Conservation (phyloP, 2,888 invertebrate genomes). For the Cistogaster globosa region DNA sequence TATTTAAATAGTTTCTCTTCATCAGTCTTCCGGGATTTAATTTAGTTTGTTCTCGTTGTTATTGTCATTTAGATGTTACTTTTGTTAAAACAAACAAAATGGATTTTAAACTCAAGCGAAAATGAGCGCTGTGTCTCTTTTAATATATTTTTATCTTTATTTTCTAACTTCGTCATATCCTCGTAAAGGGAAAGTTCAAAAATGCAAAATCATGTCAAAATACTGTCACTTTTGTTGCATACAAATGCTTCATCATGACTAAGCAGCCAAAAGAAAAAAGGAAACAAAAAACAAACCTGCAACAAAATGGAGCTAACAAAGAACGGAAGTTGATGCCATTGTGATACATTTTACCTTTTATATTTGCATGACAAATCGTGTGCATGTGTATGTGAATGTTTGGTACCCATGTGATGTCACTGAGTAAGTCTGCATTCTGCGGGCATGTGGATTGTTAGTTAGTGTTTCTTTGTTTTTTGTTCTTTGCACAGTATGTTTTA, state of each 20-base stretch:
- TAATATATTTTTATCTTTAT: neutral
- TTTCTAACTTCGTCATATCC: neutral
- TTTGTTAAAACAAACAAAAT: neutral
- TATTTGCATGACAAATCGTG: neutral
- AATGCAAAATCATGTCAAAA: slow-evolving; percentile 79
- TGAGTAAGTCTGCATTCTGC: slow-evolving; percentile 20
- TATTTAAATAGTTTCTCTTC: slow-evolving; percentile 30
- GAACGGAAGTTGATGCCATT: slow-evolving; percentile 34
- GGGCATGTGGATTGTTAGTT: slow-evolving; percentile 3
- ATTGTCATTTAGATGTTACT: slow-evolving; percentile 25
- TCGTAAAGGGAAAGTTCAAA: slow-evolving; percentile 58
- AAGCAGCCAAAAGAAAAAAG: slow-evolving; percentile 14
- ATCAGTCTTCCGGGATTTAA: slow-evolving; percentile 19
- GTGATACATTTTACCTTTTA: slow-evolving; percentile 17
- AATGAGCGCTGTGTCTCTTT: slow-evolving; percentile 7
- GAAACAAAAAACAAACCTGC: slow-evolving; percentile 6
- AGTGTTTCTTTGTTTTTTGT: slow-evolving; percentile 4
- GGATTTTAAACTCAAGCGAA: neutral
- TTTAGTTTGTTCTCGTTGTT: slow-evolving; percentile 16
- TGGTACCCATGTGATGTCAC: slow-evolving; percentile 15
- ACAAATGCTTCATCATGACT: slow-evolving; percentile 63
- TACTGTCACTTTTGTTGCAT: slow-evolving; percentile 64
- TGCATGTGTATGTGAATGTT: neutral
- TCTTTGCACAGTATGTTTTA: slow-evolving; percentile 30
- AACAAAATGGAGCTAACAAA: slow-evolving; percentile 43